phyloP scores from a whole-genome alignment of 2,113 vertebrate genomes.

The Otus sunia region DNA sequence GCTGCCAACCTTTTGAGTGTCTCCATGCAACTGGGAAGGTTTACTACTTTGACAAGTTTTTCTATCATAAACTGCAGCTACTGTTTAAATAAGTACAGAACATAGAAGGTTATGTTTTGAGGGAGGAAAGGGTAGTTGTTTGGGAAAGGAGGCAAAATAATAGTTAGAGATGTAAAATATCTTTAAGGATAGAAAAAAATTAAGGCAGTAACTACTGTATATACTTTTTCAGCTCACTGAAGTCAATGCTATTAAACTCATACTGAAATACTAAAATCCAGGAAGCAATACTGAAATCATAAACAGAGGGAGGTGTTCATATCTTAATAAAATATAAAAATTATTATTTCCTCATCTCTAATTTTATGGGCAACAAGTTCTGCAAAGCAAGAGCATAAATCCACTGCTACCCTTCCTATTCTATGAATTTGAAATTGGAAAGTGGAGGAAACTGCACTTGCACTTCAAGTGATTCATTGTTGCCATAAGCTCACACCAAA shows the following conservation, averaged over 20 bases:
- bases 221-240: conserved; percentile 1
- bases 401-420: background rate
- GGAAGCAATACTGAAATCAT: background rate
- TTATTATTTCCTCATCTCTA: background rate
- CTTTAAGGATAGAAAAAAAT: background rate
- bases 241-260: background rate
- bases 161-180: background rate
- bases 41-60: background rate
- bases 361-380: background rate
- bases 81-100: background rate
- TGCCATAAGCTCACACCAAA: background rate
- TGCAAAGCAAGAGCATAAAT: background rate
- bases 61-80: background rate
- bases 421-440: background rate
- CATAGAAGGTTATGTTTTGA: background rate
- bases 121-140: background rate
- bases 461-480: background rate
- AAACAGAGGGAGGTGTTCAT: background rate
- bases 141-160: background rate
- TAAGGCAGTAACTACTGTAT: background rate
- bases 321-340: background rate
- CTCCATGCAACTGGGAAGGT: background rate
- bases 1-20: background rate
- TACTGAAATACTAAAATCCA: background rate
- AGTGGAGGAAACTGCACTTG: background rate